phyloP scores from a whole-genome alignment of 2,888 invertebrate genomes.

The Thumatha senex region DNA sequence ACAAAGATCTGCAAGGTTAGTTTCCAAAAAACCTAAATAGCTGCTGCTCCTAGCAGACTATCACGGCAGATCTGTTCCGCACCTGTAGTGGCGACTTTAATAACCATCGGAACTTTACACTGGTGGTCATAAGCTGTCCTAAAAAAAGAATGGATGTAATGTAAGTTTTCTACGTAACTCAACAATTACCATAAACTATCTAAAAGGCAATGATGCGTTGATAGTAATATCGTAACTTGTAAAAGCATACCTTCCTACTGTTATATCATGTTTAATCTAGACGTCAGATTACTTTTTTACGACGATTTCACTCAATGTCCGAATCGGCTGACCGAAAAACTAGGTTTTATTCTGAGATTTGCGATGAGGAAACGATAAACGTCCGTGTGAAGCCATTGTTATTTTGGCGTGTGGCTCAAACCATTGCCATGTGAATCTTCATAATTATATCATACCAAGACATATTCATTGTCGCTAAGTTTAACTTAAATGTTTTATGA shows the following conservation, averaged over 20 bases:
- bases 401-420: conserved; percentile 30
- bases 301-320: conserved; percentile 4
- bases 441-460: neutral
- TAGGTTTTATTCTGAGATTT: neutral
- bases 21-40: too few relatives aligned
- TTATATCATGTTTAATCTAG: conserved; percentile 16
- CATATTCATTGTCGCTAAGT: too few relatives aligned
- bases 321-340: conserved; percentile 1
- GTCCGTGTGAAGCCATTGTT: conserved; percentile 24
- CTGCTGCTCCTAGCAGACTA: too few relatives aligned
- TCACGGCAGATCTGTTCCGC: too few relatives aligned
- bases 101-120: too few relatives aligned
- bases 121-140: neutral
- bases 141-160: neutral
- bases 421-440: conserved; percentile 21
- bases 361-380: conserved; percentile 30
- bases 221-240: conserved; percentile 1
- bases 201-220: conserved; percentile 3
- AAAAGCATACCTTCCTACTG: conserved; percentile 1
- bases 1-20: too few relatives aligned
- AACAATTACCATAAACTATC: neutral
- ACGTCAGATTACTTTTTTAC: conserved; percentile 1
- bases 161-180: neutral
- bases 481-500: too few relatives aligned
- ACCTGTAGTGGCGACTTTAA: too few relatives aligned